Evolutionary conservation across 2,113 vertebrate species (phyloP).

Genomic region (Trogon surrucura): DNA sequence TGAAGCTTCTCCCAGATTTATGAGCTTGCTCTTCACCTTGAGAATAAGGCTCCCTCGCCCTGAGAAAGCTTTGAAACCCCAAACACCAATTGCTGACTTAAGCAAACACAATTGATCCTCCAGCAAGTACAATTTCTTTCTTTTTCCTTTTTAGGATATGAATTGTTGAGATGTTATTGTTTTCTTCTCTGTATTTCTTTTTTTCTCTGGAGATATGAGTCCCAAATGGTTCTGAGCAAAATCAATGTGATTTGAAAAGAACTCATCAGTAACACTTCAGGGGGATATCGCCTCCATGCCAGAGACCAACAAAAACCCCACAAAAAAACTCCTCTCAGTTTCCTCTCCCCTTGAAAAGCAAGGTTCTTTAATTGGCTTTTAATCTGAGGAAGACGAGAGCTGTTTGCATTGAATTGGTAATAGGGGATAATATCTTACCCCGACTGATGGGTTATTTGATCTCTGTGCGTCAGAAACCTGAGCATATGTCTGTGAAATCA

Average conservation of each 20-base stretch:
- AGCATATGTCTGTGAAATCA: conserved; percentile 10
- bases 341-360: conserved; percentile 58
- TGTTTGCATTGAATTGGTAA: conserved; percentile 68
- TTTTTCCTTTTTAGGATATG: not conserved
- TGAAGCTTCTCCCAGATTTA: conserved; percentile 64
- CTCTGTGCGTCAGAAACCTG: conserved; percentile 55
- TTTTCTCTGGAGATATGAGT: not conserved
- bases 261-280: not conserved
- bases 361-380: conserved; percentile 74
- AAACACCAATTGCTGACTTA: conserved; percentile 46
- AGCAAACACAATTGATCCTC: conserved; percentile 39
- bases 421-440: conserved; percentile 67
- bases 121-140: not conserved
- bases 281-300: not conserved
- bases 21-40: conserved; percentile 63
- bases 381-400: conserved; percentile 57
- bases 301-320: not conserved
- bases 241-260: conserved; percentile 3
- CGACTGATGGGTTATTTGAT: conserved; percentile 77
- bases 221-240: not conserved
- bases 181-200: not conserved
- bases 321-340: not conserved
- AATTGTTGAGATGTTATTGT: not conserved
- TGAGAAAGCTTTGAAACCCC: conserved; percentile 45
- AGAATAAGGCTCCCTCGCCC: conserved; percentile 12